These are phyloP conservation scores for Zeugodacus cucurbitae DNA, from an alignment of 1,140 invertebrate genomes.

Conservation along the genomic window DNA sequence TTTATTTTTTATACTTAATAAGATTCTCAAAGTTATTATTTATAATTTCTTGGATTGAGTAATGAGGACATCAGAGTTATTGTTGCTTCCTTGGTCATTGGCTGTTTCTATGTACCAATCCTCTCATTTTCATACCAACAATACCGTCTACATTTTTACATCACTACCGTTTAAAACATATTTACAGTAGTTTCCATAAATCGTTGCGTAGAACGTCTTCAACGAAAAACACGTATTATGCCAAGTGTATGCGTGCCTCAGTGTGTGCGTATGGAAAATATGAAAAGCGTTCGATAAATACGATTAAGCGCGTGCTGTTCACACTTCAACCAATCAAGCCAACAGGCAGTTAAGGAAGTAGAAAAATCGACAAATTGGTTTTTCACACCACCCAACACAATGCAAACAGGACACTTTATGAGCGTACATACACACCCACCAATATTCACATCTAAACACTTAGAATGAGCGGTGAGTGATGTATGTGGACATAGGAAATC, in stretches of 20 bases:
- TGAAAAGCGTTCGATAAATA: conserved; percentile 29
- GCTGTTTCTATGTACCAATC: too few species aligned
- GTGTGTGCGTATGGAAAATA: conserved; percentile 23
- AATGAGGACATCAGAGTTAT: too few species aligned
- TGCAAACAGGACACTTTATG: neutral
- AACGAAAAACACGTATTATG: neutral
- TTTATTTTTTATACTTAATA: too few species aligned
- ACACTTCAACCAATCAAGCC: conserved; percentile 10
- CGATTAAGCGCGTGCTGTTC: conserved; percentile 29
- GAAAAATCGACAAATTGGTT: conserved; percentile 37
- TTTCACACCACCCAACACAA: conserved; percentile 2
- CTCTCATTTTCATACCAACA: neutral
- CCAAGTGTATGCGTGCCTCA: too few species aligned
- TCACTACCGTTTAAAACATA: neutral
- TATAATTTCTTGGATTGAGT: too few species aligned
- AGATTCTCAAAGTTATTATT: too few species aligned
- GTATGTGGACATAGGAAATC: neutral
- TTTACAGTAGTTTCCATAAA: neutral
- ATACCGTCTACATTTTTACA: neutral
- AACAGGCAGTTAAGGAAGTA: neutral
- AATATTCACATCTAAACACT: neutral
- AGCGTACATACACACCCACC: neutral
- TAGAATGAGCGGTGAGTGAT: neutral
- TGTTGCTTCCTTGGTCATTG: too few species aligned
- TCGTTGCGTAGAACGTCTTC: neutral